Evolutionary conservation across 2,113 vertebrate species (phyloP), one percentile per base, ranked within the genome.

Genomic region (Tursiops truncatus): DNA sequence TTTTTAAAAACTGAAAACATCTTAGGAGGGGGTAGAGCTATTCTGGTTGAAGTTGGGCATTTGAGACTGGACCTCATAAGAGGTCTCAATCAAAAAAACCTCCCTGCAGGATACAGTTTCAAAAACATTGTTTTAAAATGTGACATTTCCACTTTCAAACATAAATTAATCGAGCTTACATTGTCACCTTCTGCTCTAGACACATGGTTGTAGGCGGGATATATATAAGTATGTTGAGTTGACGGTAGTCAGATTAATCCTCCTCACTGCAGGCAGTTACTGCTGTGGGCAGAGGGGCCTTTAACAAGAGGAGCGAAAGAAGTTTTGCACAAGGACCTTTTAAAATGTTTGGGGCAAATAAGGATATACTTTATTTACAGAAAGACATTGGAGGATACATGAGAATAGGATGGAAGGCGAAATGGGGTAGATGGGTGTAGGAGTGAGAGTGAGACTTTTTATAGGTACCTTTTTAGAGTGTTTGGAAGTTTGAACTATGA

Each of bases 181-280:
- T 65, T 41, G 21, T 95, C 63, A 71, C 87, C 93, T 89, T 96
- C 94, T 96, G 96, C 90, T 96, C 47, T 56, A 76, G 68, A 83
- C 80, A 87, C 90, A 62, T 89, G 90, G 87, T 62, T 84, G 95
- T 74, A 56, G 92, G 94, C 90, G 95, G 94, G 87, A 77, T 93
- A 23, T 77, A 25, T 38, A 71, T 83, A 88, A 94, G 53, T 70
- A 65, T 65, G 15, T 96, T 5, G 60, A 88, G 94, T 53, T 62
- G 90, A 79, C 33, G 12, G 60, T 36, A 60, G 63, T 62, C 67
- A 41, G 65, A 17, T 58, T 67, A 47, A 83, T 91, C 74, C 71
- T 80, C 71, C 44, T 87, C 89, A 84, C 67, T 56, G 89, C 85
- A 58, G 67, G 88, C 70, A 25, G 11, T 9, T 56, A 58, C 26